Base-by-base conservation (phyloP, 1,140 invertebrate genomes). In the Eueides isabella region DNA sequence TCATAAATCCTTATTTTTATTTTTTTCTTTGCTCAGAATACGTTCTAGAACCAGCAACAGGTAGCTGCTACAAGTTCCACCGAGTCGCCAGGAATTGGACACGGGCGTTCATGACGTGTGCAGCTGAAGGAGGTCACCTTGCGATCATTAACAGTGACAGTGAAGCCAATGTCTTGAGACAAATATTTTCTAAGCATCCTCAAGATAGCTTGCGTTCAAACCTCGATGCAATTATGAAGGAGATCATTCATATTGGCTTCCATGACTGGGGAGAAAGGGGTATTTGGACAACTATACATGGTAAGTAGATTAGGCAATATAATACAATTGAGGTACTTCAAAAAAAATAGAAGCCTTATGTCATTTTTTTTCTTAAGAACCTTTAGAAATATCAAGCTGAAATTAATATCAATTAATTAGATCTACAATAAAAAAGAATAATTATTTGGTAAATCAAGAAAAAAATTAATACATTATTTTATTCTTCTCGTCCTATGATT, bases 1-100 rank as follows among this genome's bases (percentile, higher is more conserved):
- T 31, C 3, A 31, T 3, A 31, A 31, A 31, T 31, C 3, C 3
- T 5, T 31, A 5, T 31, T 5, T 5, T 31, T 31, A 5, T 11
- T 33, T 65, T 0, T 26, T 71, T 61, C 70, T 7, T 38, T 77
- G 67, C 48, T 11, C 61, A 80, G 79, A 74, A 55, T 81, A 79
- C 67, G 62, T 19, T 14, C 26, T 74, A 29, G 44, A 80, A 5
- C 5, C 48, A 2, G 41, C 31, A 33, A 78, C 79, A 5, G 79
- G 79, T 0, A 80, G 38, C 5, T 82, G 80, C 61, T 82, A 82
- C 65, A 82, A 82, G 61, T 75, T 80, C 30, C 76, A 82, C 23
- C 30, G 65, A n/a, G 62, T 44, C 1, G 70, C 72, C 3, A 29
- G 67, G 33, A 80, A 75, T 14, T 82, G 78, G 80, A 73, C 70